Evolutionary conservation across 2,113 vertebrate genomes (phyloP), one percentile per base, ranked within the genome.

Genomic region (Chrysemys picta): DNA sequence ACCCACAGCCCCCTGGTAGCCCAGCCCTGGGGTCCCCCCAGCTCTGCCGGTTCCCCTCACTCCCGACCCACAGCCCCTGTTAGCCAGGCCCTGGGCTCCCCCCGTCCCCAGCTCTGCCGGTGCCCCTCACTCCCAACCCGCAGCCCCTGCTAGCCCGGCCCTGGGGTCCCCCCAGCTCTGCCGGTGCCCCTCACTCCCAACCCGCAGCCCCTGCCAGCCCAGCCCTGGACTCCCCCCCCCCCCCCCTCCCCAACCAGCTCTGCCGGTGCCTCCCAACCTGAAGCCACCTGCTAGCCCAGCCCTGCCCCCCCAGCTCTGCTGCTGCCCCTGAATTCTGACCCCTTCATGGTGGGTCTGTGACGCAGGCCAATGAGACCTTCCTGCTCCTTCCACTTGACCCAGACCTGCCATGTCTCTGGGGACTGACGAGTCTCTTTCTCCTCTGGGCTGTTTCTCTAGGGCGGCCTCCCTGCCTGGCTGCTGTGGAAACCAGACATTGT

Each of bases 381-480:
- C 9, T 38, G 35, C 65, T 38, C n/a, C n/a, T 38, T 72, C 17
- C 65, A 62, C 65, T 22, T 38, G 35, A 1, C 35, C n/a, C 65
- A 38, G n/a, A 72, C 10, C n/a, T 3, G 35, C 35, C 19, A 8
- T 5, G 35, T 14, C 17, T 38, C 35, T 2, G 7, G 65, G 17
- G 16, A 8, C 35, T 69, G 35, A 38, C 4, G 35, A 0, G 59
- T 84, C 80, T 87, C 89, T 94, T 62, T 56, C 29, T 6, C 56
- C 65, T 3, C 2, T 9, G 10, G 17, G 2, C 1, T 88, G 65
- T 89, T 84, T 89, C 79, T 89, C 62, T 62, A 99, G 99, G 99
- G 99, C n/a, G 99, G 99, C 76, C 97, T 99, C 85, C 99, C 99
- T 9, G 98, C 99, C 19, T 99, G 99, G 99, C 97, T 99, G 75